Evolutionary conservation across 1,140 invertebrate genomes (phyloP), one percentile per base, ranked within the genome.

Genomic region (Drosophila nigrodunni): DNA sequence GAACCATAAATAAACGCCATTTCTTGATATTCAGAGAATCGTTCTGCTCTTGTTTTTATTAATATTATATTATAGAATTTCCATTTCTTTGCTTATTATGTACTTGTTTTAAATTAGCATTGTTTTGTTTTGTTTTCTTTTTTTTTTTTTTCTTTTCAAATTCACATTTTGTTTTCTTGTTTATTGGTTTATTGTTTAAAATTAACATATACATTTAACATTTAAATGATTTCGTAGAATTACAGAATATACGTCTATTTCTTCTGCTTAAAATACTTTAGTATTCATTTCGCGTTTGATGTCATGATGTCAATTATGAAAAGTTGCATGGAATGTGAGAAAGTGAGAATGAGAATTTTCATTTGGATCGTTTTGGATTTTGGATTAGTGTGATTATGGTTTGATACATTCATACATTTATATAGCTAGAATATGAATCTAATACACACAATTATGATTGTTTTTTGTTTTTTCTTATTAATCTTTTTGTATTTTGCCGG

Each of bases 131-230:
- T 39, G 18, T 11, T 55, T 37, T 55, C 15, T 79, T 35, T 67
- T 74, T 80, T 47, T 80, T 47, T 59, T 80, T 68, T 69, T 54
- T 78, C 57, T 58, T 7, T 67, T 65, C 59, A 75, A 64, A 70
- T 64, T 74, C 62, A 67, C 58, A 77, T 77, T 65, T 11, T 41
- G 10, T 64, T 21, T 72, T 7, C 4, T 57, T 34, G 57, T 74
- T 70, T 82, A 30, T 30, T 71, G 54, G 73, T 76, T 86, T 82
- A 73, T 80, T 77, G 78, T 88, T 86, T 89, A 81, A 83, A 88
- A 88, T 80, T 78, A 88, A 89, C 80, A 78, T 78, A 82, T 87
- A 88, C 77, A 72, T 88, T 74, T 70, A 74, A 74, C 81, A 81
- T 78, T 88, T 79, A 78, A 81, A 88, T 89, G 86, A 85, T 82